Base-by-base conservation (phyloP, 1,140 invertebrate species). In the Bilobella aurantiaca region DNA sequence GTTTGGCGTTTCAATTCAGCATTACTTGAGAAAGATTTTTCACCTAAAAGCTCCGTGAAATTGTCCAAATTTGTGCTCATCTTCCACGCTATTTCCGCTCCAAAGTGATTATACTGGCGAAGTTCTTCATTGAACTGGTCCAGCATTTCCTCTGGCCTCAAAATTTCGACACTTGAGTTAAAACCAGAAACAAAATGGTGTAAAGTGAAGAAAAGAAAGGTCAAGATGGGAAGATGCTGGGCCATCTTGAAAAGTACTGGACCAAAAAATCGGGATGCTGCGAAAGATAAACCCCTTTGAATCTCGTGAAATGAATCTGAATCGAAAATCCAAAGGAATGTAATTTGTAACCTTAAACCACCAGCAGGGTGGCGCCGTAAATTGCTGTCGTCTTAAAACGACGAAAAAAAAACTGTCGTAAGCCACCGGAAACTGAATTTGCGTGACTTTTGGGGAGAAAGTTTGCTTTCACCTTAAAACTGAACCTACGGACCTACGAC, bases 61-160 rank as follows among this genome's bases (percentile, higher is more conserved):
- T 62, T 37, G 31, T 37, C 8, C 25, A 63, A 31, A 21, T 63
- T 2, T 3, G 31, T 56, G 42, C 62, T 63, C 21, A 63, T 63
- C 5, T 63, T 53, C 62, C 62, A 63, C 12, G 62, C 62, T 3
- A 63, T 3, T 31, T 63, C 37, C 3, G 62, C 62, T 28, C 27
- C 42, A 28, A 25, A 29, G 27, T 63, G 62, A 31, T 53, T 63
- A 29, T 49, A 63, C 5, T 25, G 2, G 2, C 18, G 2, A 18
- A 63, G 18, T 56, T 63, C 21, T 56, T 28, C 2, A 25, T 63
- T 63, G 27, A 25, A 63, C 8, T 14, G 16, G 16, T 49, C 8
- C 23, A 63, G 42, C 18, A 53, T 16, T 42, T 12, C 8, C 49
- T 14, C 5, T 18, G 23, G 49, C 14, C 3, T 12, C 8, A 5